Base-by-base conservation (phyloP, 2,797 vertebrate genomes). In the Eulemur albifrons region DNA sequence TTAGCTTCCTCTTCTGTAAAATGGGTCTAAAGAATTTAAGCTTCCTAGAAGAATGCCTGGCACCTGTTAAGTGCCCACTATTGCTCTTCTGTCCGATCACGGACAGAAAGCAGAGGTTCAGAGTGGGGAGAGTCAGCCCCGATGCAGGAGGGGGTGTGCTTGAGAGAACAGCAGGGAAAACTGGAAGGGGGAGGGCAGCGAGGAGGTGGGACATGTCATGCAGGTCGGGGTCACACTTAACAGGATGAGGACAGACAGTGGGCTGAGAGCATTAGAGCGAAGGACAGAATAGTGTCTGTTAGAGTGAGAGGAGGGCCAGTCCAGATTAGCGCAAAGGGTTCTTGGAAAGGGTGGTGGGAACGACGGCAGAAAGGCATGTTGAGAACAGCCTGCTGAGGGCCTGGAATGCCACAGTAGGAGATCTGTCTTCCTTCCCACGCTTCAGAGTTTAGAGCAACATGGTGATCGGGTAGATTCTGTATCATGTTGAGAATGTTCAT, bases 361-460 rank as follows among this genome's bases (percentile, higher is more conserved):
- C 2, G 15, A 67, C 6, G 35, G 12, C 1, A 7, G 54, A 10
- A 35, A n/a, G 12, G 15, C 1, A 0, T 52, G 43, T 18, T 3
- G 14, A n/a, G n/a, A 17, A 14, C 40, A 30, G 14, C 12, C 1
- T n/a, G 2, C 0, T 11, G 6, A 8, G 30, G 35, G 9, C 15
- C 48, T 82, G 12, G 63, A 50, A 18, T 59, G 25, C 48, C n/a
- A 3, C 17, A 18, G 2, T 1, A 21, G 35, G 38, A 50, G 27
- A 7, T 40, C 11, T 0, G 2, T 35, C 38, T 69, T 18, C 6
- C 8, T 59, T 38, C 15, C 27, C 25, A 5, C 0, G 23, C n/a
- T 76, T 45, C 14, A 45, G 54, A 48, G 4, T 30, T 63, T 18
- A 43, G 35, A 52, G 45, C 5, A n/a, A 84, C 11, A 0, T 15